Evolutionary conservation across 2,797 vertebrate species (phyloP), one percentile per base, ranked within the genome.

Genomic region (Tamandua tetradactyla): DNA sequence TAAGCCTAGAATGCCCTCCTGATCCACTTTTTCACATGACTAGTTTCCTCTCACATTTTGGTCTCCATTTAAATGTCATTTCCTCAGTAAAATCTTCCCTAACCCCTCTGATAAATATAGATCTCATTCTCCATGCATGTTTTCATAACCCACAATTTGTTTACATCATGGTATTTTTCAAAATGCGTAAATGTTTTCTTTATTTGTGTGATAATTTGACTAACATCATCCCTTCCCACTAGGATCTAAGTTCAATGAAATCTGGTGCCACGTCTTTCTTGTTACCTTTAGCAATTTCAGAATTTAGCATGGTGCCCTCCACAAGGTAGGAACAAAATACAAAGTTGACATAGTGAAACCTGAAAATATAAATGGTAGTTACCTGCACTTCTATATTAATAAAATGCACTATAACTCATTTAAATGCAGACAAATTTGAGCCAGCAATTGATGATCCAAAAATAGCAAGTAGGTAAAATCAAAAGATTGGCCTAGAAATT

Each of bases 351-450:
- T 44, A 57, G 49, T 62, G 35, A 87, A 92, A 57, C 10, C 27
- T 66, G 8, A 78, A 93, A 42, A 35, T 11, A 83, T 1, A 86
- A 79, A 64, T 9, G 25, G 1, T n/a, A n/a, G 20, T 74, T 78
- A 55, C 49, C 42, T 15, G 12, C 6, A 30, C 55, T 78, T 59
- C 37, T 74, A n/a, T 55, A 10, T 30, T 81, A 71, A 57, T 47
- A 44, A 57, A 86, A 49, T 25, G 49, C n/a, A 86, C 9, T 40
- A 0, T 74, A 55, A 71, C 32, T 30, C 89, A 83, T n/a, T 37
- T 68, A 69, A 57, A 88, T 59, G 30, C 37, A 80, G 96, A 79
- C 32, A 69, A 78, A 93, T 40, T 23, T 66, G 42, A 94, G 7
- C 13, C 10, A 61, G 25, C 64, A 89, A 37, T 80, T 23, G 81